Conservation (phyloP, 2,113 vertebrate genomes). For the Crotalus tigris region DNA sequence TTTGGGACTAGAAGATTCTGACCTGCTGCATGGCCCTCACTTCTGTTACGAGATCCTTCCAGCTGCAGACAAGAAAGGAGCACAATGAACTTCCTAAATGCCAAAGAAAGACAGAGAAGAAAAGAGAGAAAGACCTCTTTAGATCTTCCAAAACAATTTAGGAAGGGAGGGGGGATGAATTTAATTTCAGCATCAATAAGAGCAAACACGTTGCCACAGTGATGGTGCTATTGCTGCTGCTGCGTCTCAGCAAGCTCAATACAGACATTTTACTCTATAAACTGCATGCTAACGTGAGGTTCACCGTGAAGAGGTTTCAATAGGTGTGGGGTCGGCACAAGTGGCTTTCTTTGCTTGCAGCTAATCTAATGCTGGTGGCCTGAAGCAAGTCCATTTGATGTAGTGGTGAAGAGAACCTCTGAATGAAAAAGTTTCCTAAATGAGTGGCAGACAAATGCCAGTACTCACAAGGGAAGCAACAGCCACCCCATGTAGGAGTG, state of each 20-base stretch:
- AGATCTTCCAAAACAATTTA: constrained; percentile 5
- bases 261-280: fast-evolving
- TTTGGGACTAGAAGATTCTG: constrained; percentile 32
- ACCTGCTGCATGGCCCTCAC: fast-evolving
- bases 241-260: not conserved
- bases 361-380: not conserved
- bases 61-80: not conserved
- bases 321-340: not conserved
- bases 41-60: constrained; percentile 30
- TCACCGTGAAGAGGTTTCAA: not conserved
- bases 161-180: not conserved
- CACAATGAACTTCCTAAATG: not conserved
- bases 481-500: not conserved
- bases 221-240: too few relatives aligned
- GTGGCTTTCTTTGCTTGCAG: not conserved
- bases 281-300: fast-evolving
- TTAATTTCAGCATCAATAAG: constrained; percentile 10
- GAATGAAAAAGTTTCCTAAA: not conserved
- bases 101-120: not conserved
- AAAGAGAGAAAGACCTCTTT: not conserved
- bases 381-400: not conserved
- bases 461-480: not conserved
- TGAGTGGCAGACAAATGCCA: not conserved
- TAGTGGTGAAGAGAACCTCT: not conserved
- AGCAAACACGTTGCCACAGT: not conserved